Conservation (phyloP, 2,113 vertebrate genomes). For the Corapipo altera region DNA sequence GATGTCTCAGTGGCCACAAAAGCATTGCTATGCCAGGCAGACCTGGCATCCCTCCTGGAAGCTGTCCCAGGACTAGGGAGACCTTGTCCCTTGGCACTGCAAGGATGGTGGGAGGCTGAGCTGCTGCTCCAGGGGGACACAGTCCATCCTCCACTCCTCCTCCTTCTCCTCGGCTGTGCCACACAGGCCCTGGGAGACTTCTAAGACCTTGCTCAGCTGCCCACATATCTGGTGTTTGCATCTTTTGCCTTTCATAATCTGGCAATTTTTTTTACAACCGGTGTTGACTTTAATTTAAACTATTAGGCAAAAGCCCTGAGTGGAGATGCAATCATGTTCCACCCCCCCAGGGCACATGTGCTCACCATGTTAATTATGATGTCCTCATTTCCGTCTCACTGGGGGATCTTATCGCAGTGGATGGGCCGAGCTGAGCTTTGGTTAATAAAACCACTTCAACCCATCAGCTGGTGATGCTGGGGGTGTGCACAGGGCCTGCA, state of each 20-base stretch:
- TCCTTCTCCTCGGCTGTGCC: not conserved
- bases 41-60: not conserved
- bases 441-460: not conserved
- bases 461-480: not conserved
- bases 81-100: accelerated
- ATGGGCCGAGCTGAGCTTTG: not conserved
- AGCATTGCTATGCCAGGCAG: not conserved
- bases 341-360: accelerated
- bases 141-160: not conserved
- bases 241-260: conserved; percentile 47
- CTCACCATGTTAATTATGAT: conserved; percentile 46
- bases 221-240: conserved; percentile 43
- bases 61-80: not conserved
- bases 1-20: not conserved
- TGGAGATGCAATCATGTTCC: not conserved
- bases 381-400: conserved; percentile 53
- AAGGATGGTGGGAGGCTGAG: not conserved
- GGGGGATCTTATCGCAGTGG: conserved; percentile 41
- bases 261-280: not conserved
- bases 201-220: not conserved
- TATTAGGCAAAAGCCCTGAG: conserved; percentile 1
- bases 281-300: conserved; percentile 65
- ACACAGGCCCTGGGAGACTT: not conserved
- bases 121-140: not conserved
- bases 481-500: accelerated